phyloP scores from a whole-genome alignment of 1,140 invertebrate species.

The Dryas iulia region DNA sequence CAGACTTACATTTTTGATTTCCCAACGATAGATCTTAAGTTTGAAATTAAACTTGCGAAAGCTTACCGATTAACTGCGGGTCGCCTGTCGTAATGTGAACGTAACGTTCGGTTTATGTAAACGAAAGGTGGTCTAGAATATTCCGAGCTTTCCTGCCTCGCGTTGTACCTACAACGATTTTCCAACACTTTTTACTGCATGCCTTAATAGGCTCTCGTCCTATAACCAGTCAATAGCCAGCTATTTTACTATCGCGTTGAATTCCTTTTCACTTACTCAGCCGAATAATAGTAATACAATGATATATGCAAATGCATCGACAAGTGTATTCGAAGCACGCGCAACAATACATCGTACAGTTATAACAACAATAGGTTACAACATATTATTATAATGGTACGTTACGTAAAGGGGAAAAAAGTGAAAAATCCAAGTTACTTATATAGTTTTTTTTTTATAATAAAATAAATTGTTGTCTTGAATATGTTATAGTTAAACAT shows the following conservation, averaged over 20 bases:
- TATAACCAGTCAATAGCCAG: slow-evolving; percentile 2
- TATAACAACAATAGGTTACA: not conserved
- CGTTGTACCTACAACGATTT: slow-evolving; percentile 36
- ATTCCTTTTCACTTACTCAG: slow-evolving; percentile 38
- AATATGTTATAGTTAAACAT: too few species aligned
- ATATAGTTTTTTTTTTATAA: too few species aligned
- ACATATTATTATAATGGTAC: not conserved
- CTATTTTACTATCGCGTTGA: slow-evolving; percentile 13
- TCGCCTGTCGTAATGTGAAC: slow-evolving; percentile 23
- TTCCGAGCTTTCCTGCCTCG: slow-evolving; percentile 53
- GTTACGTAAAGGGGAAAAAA: not conserved
- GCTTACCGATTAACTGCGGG: slow-evolving; percentile 14
- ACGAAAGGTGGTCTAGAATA: slow-evolving; percentile 48
- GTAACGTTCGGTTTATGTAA: slow-evolving; percentile 39
- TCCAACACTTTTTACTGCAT: slow-evolving; percentile 35
- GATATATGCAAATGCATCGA: slow-evolving; percentile 39
- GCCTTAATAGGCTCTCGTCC: slow-evolving; percentile 22
- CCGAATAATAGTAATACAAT: slow-evolving; percentile 36
- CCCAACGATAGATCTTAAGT: slow-evolving; percentile 16
- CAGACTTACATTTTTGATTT: slow-evolving; percentile 22
- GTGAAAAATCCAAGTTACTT: not conserved
- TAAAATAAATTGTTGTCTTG: too few species aligned
- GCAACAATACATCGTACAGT: slow-evolving; percentile 26
- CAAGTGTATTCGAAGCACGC: slow-evolving; percentile 41
- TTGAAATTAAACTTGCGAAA: slow-evolving; percentile 26